Percentiles rank a stretch among this genome's conserved stretches.
Evolutionary conservation across 2,113 vertebrate species (phyloP).

Genomic region (Lanius collurio): DNA sequence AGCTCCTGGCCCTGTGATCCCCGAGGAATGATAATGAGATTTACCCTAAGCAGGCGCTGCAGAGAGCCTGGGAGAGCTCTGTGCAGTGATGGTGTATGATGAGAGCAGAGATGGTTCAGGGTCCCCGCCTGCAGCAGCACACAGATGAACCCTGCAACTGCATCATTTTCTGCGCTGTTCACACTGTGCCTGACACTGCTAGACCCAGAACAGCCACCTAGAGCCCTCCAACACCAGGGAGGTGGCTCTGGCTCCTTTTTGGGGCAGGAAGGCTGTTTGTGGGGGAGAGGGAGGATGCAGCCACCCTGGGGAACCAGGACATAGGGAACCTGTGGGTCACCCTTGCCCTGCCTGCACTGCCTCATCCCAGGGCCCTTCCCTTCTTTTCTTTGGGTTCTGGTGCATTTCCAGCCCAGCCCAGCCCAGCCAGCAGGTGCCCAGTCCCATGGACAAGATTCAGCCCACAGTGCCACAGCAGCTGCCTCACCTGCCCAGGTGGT

Average conservation of each 20-base stretch:
- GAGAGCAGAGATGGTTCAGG: background rate
- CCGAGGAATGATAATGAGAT: constrained; percentile 60
- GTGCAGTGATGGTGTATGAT: background rate
- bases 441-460: background rate
- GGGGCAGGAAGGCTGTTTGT: accelerated
- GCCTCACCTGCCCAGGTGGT: background rate
- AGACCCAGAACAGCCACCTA: accelerated
- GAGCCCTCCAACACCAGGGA: accelerated
- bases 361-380: background rate
- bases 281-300: background rate
- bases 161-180: background rate
- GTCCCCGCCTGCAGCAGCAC: background rate
- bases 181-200: accelerated
- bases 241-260: background rate
- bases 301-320: accelerated
- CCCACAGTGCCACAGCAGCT: accelerated
- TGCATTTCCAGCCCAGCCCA: background rate
- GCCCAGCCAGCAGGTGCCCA: background rate
- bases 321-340: background rate
- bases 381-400: background rate
- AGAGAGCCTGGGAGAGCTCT: background rate
- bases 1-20: constrained; percentile 54
- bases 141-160: background rate
- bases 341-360: background rate
- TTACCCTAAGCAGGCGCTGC: constrained; percentile 21